These are phyloP conservation scores for Alectoris magna DNA, from an alignment of 2,797 vertebrate genomes.

Conservation along the genomic window DNA sequence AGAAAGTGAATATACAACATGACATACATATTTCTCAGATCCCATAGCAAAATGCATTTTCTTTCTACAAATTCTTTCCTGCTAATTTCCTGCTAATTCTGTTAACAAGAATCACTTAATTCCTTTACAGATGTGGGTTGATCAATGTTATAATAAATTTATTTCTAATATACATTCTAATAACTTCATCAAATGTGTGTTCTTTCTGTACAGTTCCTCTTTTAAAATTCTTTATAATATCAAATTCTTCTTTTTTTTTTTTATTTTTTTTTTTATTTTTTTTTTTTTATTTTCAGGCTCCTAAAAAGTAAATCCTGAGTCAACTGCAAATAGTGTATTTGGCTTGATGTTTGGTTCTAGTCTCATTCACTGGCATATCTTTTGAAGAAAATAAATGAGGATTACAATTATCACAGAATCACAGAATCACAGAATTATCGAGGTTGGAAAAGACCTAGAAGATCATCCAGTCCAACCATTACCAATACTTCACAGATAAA, in stretches of 20 bases:
- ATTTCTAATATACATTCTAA: not conserved
- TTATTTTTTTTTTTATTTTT: not conserved
- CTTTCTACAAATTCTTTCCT: not conserved
- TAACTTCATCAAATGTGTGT: not conserved
- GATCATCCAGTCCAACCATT: no score
- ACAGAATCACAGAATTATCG: no score
- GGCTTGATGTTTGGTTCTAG: not conserved
- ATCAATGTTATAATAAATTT: not conserved
- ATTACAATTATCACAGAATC: not conserved
- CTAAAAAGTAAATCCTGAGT: not conserved
- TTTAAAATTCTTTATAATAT: not conserved
- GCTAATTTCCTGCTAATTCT: not conserved
- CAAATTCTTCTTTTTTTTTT: not conserved
- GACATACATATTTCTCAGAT: not conserved
- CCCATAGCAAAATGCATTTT: not conserved
- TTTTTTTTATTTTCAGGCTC: not conserved
- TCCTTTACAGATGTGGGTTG: not conserved
- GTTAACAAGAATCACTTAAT: not conserved
- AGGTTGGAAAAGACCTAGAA: no score
- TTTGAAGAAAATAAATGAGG: not conserved
- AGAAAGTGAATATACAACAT: not conserved
- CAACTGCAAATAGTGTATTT: not conserved
- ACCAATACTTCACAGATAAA: no score
- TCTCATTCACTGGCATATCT: not conserved
- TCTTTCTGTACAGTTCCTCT: not conserved